Percentiles rank a stretch among this genome's conserved stretches.
phyloP scores from a whole-genome alignment of 1,140 invertebrate genomes.

The Ylistrum balloti region DNA sequence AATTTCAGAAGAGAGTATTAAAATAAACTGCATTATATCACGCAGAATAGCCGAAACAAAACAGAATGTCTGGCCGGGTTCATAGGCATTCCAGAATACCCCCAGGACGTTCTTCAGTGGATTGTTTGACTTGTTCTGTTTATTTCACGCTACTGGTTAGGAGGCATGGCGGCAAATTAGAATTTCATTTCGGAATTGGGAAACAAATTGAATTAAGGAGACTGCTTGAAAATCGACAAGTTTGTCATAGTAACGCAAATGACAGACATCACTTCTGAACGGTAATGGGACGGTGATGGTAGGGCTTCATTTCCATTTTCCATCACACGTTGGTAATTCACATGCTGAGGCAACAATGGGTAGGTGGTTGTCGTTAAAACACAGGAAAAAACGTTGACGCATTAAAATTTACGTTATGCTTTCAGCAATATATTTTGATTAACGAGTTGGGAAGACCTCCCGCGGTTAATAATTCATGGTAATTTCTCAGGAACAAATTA shows the following conservation, averaged over 20 bases:
- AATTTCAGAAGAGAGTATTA: no score
- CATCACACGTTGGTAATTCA: neutral
- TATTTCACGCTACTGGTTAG: slow-evolving; percentile 16
- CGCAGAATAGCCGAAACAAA: neutral
- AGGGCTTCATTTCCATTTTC: neutral
- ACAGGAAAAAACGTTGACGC: neutral
- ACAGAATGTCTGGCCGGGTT: neutral
- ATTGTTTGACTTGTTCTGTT: slow-evolving; percentile 15
- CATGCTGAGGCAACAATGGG: neutral
- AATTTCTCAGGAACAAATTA: no score
- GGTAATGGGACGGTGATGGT: neutral
- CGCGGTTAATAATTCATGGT: no score
- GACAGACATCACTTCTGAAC: slow-evolving; percentile 10
- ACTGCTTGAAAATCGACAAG: neutral
- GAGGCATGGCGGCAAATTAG: slow-evolving; percentile 24
- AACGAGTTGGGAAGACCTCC: no score
- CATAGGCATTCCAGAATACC: neutral
- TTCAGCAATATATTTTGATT: no score
- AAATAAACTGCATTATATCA: no score
- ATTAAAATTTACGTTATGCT: neutral
- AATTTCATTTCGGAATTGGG: slow-evolving; percentile 39
- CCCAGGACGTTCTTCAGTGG: neutral
- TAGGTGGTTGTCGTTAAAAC: neutral
- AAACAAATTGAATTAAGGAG: slow-evolving; percentile 19
- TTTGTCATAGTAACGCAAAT: neutral